A percentile compares a stretch with the other conserved stretches of the same genome.
phyloP scores from a whole-genome alignment of 2,888 invertebrate genomes.

The Linnaemya vulpina region DNA sequence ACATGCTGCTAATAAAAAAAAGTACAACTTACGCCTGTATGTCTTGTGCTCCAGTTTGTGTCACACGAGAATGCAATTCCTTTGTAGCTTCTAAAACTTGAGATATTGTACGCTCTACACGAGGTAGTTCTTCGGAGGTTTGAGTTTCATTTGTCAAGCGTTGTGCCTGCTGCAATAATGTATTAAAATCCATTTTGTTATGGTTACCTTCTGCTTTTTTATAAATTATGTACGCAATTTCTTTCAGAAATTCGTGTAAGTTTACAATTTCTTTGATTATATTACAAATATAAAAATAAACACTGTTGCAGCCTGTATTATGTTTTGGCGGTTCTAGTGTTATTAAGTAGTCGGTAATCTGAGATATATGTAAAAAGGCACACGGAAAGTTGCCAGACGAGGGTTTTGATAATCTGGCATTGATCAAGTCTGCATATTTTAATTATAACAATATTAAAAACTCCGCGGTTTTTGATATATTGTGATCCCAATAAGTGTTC shows the following conservation, averaged over 20 bases:
- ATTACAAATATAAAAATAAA: neutral
- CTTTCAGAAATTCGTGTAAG: slow-evolving; percentile 3
- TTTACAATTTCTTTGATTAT: neutral
- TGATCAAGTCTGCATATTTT: too few species aligned
- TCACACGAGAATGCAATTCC: slow-evolving; percentile 93
- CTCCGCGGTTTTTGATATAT: neutral
- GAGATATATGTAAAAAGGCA: slow-evolving; percentile 10
- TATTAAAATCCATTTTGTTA: slow-evolving; percentile 88
- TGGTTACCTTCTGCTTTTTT: neutral
- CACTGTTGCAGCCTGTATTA: neutral
- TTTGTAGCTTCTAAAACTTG: slow-evolving; percentile 96
- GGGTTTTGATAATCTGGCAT: neutral
- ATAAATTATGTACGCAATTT: slow-evolving; percentile 21
- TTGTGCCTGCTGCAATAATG: slow-evolving; percentile 95
- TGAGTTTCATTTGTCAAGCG: slow-evolving; percentile 95
- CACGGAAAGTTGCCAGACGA: neutral
- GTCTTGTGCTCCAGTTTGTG: slow-evolving; percentile 92
- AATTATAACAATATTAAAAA: too few species aligned
- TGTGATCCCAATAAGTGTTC: too few species aligned
- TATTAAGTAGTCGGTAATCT: slow-evolving; percentile 12
- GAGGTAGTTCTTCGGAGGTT: slow-evolving; percentile 91
- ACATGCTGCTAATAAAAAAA: neutral
- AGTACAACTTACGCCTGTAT: slow-evolving; percentile 91
- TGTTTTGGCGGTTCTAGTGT: slow-evolving; percentile 62
- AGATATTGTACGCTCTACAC: slow-evolving; percentile 93